These are phyloP conservation scores for Hyperoplus lanceolatus DNA, from an alignment of 2,797 vertebrate genomes.

Conservation along the genomic window DNA sequence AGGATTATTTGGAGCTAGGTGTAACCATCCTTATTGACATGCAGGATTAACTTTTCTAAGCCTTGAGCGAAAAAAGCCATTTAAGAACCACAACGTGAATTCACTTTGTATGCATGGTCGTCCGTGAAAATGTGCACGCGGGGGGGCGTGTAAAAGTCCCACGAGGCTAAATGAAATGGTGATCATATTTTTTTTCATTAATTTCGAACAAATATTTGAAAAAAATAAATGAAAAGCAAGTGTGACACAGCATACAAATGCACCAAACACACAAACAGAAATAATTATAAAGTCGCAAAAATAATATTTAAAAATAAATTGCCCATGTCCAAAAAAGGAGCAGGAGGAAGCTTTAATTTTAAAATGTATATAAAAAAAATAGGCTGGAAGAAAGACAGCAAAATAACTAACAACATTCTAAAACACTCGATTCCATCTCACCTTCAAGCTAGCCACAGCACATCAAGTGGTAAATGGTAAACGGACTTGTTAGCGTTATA, in stretches of 20 bases:
- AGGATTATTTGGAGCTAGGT: conserved; percentile 38
- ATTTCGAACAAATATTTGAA: too few relatives aligned
- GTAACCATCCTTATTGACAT: conserved; percentile 46
- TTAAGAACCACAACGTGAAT: conserved; percentile 56
- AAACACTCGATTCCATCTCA: conserved; percentile 14
- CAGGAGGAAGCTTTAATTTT: too few relatives aligned
- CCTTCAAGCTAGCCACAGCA: neutral
- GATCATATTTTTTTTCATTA: neutral
- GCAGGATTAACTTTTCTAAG: conserved; percentile 50
- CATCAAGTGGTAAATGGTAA: too few relatives aligned
- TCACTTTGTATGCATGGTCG: conserved; percentile 57
- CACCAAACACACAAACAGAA: too few relatives aligned
- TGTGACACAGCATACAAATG: too few relatives aligned
- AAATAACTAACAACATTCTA: conserved; percentile 4
- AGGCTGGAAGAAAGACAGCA: conserved; percentile 10
- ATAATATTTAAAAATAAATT: too few relatives aligned
- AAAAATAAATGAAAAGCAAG: too few relatives aligned
- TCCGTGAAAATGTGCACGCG: conserved; percentile 41
- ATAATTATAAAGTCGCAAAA: too few relatives aligned
- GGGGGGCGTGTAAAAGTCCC: conserved; percentile 28
- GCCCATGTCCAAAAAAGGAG: too few relatives aligned
- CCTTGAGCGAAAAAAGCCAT: conserved; percentile 42
- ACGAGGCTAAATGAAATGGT: conserved; percentile 28
- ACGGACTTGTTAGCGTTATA: too few relatives aligned
- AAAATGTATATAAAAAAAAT: too few relatives aligned